Percentiles rank a stretch among this genome's conserved stretches.
Evolutionary conservation across 2,888 invertebrate genomes (phyloP).

Genomic region (Allygus modestus): DNA sequence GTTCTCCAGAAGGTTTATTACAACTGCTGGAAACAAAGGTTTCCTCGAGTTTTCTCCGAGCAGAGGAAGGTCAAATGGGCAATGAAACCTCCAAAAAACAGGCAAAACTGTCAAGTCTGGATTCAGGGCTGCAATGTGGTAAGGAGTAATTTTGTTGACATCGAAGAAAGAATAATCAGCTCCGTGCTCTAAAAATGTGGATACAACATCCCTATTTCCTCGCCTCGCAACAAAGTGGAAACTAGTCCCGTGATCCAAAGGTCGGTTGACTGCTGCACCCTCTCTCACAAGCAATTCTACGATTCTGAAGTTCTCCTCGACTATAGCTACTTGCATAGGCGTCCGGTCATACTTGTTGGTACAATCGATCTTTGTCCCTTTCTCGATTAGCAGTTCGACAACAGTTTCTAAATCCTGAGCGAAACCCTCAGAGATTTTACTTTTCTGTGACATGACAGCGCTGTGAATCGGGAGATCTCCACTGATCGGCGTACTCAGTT

Average conservation of each 20-base stretch:
- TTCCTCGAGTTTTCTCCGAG: not conserved
- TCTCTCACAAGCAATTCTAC: conserved; percentile 13
- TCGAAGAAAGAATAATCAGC: conserved; percentile 13
- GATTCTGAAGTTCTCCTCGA: not conserved
- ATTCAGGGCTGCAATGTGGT: conserved; percentile 19
- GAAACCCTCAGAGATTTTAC: not conserved
- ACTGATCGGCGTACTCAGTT: not conserved
- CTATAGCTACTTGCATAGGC: conserved; percentile 11
- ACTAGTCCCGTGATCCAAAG: conserved; percentile 17
- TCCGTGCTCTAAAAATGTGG: conserved; percentile 18
- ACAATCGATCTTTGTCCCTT: conserved; percentile 11
- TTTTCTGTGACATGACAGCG: conserved; percentile 5
- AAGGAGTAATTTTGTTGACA: conserved; percentile 34
- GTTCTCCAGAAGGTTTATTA: conserved; percentile 4
- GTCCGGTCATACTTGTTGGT: conserved; percentile 6
- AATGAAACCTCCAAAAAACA: conserved; percentile 32
- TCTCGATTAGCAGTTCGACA: not conserved
- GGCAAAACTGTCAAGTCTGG: conserved; percentile 12
- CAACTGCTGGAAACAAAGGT: not conserved
- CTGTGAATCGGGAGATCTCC: conserved; percentile 16
- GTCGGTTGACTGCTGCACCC: conserved; percentile 7
- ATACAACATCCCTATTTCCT: not conserved
- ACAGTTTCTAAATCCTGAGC: not conserved
- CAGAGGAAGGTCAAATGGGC: conserved; percentile 34
- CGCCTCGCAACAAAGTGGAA: conserved; percentile 39